Evolutionary conservation across 1,140 invertebrate species (phyloP).

Genomic region (Lithobius niger): DNA sequence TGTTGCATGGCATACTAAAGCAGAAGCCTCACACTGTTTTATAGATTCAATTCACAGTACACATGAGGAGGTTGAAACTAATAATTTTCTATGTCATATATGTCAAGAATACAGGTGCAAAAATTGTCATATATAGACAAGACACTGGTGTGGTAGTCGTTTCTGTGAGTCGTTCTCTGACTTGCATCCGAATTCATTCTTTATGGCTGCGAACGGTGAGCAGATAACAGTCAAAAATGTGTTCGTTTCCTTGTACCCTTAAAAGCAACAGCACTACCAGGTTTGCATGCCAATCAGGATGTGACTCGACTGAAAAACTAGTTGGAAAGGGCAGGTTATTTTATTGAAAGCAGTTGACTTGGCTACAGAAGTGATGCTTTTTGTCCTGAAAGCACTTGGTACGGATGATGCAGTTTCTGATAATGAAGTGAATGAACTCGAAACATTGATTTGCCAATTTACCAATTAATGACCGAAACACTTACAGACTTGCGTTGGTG

Average conservation of each 20-base stretch:
- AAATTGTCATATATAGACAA: not conserved
- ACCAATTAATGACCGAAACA: not conserved
- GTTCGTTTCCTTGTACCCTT: too few species aligned
- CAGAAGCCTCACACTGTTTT: not conserved
- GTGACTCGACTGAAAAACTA: not conserved
- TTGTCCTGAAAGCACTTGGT: not conserved
- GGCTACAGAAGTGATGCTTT: not conserved
- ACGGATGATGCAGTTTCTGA: not conserved
- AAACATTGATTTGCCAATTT: not conserved
- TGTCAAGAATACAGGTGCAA: not conserved
- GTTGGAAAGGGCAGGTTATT: too few species aligned
- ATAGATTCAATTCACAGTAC: not conserved
- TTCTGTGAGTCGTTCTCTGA: not conserved
- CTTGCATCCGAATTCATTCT: not conserved
- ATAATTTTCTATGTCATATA: not conserved
- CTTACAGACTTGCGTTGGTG: not conserved
- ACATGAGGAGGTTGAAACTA: not conserved
- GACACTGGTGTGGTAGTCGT: not conserved
- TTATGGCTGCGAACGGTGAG: not conserved
- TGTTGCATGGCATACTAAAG: not conserved
- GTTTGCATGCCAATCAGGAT: not conserved
- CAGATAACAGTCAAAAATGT: not conserved
- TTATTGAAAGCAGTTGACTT: too few species aligned
- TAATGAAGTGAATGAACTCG: not conserved
- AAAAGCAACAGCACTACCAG: not conserved